Conservation (phyloP, 2,113 vertebrate species). For the Ophiodon elongatus region DNA sequence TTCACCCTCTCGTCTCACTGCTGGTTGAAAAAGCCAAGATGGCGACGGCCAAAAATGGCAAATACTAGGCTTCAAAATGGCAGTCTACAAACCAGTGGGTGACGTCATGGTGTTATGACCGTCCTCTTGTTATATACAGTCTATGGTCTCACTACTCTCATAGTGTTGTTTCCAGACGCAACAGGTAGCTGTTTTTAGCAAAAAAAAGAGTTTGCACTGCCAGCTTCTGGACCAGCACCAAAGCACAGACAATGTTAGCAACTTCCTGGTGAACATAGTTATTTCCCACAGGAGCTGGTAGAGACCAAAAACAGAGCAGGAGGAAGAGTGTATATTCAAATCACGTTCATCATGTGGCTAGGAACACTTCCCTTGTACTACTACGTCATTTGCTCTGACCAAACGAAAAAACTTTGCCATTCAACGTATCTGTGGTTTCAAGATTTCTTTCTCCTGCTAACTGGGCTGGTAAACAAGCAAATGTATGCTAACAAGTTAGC, state of each 20-base stretch:
- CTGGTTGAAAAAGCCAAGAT: no score
- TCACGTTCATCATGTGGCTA: neutral
- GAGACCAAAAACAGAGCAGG: conserved; percentile 1
- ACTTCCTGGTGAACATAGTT: neutral
- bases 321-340: neutral
- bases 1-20: neutral
- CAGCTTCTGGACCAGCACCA: neutral
- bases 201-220: neutral
- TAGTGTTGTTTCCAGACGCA: no score
- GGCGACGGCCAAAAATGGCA: no score
- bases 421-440: neutral
- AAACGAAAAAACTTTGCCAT: neutral
- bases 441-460: neutral
- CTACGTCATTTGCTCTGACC: neutral
- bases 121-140: no score
- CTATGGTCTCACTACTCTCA: neutral
- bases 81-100: no score
- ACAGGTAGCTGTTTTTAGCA: neutral
- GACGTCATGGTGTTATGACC: no score
- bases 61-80: no score
- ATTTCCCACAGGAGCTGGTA: neutral
- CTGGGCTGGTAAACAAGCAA: neutral
- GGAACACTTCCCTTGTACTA: neutral
- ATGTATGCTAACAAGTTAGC: neutral
- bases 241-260: neutral